phyloP scores from a whole-genome alignment of 2,888 invertebrate species.

The Hartigia nigra region DNA sequence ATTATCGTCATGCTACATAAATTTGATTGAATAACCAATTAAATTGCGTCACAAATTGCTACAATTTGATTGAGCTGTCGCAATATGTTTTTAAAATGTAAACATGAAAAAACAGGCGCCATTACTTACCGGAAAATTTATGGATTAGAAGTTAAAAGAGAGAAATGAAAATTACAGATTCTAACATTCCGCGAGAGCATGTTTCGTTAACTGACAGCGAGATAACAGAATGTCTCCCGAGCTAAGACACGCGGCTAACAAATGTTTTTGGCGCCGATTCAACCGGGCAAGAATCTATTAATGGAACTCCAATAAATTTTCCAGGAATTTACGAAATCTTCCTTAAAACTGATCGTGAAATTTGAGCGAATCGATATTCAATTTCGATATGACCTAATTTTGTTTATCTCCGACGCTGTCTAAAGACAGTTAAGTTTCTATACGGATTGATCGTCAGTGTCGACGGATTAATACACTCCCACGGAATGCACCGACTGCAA shows the following conservation, averaged over 20 bases:
- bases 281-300: neutral
- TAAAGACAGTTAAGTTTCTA: neutral
- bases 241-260: slow-evolving; percentile 1
- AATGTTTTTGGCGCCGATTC: slow-evolving; percentile 18
- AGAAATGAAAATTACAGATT: neutral
- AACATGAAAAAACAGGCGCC: neutral
- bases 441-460: neutral
- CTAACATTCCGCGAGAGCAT: neutral
- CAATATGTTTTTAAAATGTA: neutral
- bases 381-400: neutral
- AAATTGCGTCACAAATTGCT: neutral
- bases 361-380: neutral
- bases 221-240: neutral
- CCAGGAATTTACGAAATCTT: slow-evolving; percentile 4
- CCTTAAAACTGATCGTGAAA: neutral
- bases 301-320: neutral
- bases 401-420: neutral
- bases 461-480: neutral
- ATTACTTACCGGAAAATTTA: neutral
- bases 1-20: neutral
- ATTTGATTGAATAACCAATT: neutral
- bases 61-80: neutral
- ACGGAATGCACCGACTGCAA: neutral
- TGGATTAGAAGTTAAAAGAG: neutral
- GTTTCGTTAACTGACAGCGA: neutral